Evolutionary conservation across 2,888 invertebrate genomes (phyloP), one percentile per base, ranked within the genome.

Genomic region (Drosophila mettleri): DNA sequence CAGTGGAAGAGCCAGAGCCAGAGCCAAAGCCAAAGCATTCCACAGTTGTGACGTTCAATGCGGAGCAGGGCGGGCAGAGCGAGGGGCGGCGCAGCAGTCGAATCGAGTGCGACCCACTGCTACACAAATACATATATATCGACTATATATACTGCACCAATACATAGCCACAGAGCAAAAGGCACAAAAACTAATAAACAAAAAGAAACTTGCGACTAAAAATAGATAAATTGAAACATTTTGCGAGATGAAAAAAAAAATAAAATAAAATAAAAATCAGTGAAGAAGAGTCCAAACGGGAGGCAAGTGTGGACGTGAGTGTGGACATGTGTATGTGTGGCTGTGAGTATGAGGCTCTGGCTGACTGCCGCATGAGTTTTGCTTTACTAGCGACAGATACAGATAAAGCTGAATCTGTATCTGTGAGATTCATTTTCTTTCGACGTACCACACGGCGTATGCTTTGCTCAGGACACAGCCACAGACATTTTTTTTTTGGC

Each of bases 151-250:
- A 64, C 57, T 36, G 16, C 31, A 24, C 36, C 10, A 1, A 43
- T 34, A 64, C 20, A 58, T 63, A 69, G 41, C 67, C 51, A 60
- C 31, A 57, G 49, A 74, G 55, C 38, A 61, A 66, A 66, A 69
- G 66, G 51, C 65, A 74, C 53, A 73, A 75, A 45, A 87, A 82
- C 86, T 87, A 86, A 87, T 81, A 86, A 87, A 86, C 80, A 89
- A 88, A 84, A 80, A 83, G 84, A 86, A 88, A 80, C 84, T 88
- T 84, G 78, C 72, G 51, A 63, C 89, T 88, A 89, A 89, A 89
- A 88, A 89, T 88, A 88, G 89, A 84, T 70, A 80, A 80, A 78
- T 83, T 82, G 76, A 87, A 85, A 86, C 80, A 89, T 83, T 87
- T 74, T 87, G 45, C 70, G 71, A 87, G 77, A 83, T 78, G 80